Percentiles rank a stretch among this genome's conserved stretches.
phyloP scores from a whole-genome alignment of 2,113 vertebrate genomes.

The Otis tarda region DNA sequence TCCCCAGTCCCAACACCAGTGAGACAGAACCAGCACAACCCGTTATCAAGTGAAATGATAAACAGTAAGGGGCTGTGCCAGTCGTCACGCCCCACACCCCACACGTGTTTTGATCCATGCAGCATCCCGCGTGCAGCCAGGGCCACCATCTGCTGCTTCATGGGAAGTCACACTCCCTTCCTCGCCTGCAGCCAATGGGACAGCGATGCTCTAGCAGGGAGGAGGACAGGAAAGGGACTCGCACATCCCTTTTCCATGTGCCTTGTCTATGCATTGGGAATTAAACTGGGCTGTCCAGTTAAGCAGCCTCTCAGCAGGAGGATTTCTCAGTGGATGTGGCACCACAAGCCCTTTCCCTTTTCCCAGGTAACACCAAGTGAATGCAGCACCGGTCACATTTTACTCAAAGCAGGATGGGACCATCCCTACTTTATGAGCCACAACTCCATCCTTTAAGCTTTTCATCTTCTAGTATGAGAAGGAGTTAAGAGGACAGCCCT shows the following conservation, averaged over 20 bases:
- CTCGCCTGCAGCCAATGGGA: background rate
- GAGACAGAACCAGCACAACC: background rate
- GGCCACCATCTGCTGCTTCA: background rate
- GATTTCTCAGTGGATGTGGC: background rate
- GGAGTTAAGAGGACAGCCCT: background rate
- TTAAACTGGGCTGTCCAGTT: background rate
- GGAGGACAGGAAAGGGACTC: background rate
- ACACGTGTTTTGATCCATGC: background rate
- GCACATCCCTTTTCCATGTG: background rate
- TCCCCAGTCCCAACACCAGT: background rate
- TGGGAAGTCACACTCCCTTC: background rate
- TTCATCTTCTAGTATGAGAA: background rate
- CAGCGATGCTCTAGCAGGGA: background rate
- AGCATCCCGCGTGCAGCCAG: background rate
- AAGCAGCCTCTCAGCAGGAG: background rate
- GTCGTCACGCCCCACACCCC: background rate
- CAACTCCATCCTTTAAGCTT: background rate
- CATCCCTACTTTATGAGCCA: background rate
- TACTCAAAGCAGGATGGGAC: background rate
- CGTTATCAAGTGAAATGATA: rapidly evolving
- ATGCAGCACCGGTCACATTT: background rate
- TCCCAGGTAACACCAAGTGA: background rate
- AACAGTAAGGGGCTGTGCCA: background rate
- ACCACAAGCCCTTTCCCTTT: background rate
- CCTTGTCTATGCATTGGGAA: background rate